These are phyloP conservation scores for Chionoecetes opilio DNA, from an alignment of 1,140 invertebrate species.

Conservation along the genomic window DNA sequence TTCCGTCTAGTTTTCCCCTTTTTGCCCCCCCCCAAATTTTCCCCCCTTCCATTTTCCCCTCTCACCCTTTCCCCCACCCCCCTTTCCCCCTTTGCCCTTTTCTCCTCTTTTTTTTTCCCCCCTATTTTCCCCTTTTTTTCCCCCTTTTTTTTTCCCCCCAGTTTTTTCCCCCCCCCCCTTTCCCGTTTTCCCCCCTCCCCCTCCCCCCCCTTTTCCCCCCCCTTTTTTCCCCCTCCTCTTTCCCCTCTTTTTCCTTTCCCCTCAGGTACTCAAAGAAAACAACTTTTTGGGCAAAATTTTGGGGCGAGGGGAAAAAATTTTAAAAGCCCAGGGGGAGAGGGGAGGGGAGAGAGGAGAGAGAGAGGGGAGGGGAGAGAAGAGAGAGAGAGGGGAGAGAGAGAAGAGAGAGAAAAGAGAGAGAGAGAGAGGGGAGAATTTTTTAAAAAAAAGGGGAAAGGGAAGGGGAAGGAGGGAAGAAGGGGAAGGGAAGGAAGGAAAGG, in stretches of 20 bases:
- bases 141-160: no score
- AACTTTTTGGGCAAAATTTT: neutral
- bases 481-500: neutral
- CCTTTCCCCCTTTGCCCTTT: no score
- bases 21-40: neutral
- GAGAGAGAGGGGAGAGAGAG: neutral
- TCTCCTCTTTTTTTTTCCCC: no score
- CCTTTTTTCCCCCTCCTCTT: neutral
- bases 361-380: neutral
- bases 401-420: neutral
- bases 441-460: neutral
- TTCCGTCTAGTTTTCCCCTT: neutral
- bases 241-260: neutral
- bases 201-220: no score
- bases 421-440: no score
- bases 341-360: neutral
- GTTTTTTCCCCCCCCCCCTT: no score
- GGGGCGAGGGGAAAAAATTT: neutral
- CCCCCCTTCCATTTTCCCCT: no score
- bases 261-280: conserved; percentile 14
- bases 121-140: no score
- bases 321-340: neutral
- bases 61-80: no score
- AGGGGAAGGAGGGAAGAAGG: neutral
- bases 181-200: no score